A percentile compares a stretch with the other conserved stretches of the same genome.
Conservation (phyloP, 2,797 vertebrate genomes). For the Mormyrus proboscirostris region DNA sequence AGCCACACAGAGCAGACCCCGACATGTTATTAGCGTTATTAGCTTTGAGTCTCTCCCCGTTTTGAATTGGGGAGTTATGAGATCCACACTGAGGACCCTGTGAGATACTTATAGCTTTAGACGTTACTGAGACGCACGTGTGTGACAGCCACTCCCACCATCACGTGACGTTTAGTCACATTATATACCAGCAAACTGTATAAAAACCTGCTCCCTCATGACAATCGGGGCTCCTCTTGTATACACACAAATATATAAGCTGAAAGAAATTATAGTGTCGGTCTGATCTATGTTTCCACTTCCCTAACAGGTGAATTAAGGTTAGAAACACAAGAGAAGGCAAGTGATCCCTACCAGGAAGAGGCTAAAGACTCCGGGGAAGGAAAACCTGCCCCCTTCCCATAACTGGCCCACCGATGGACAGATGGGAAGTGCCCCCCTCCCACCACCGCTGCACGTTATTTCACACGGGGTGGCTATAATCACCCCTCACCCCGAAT, state of each 20-base stretch:
- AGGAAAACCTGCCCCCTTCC: conserved; percentile 1
- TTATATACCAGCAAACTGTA: not conserved
- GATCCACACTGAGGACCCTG: conserved; percentile 24
- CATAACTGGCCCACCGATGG: not conserved
- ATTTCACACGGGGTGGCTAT: not conserved
- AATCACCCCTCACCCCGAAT: not conserved
- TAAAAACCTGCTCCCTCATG: not conserved
- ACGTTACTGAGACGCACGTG: not conserved
- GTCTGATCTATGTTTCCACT: conserved; percentile 9
- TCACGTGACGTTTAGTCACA: not conserved
- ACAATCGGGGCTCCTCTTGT: not conserved
- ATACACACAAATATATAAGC: not conserved
- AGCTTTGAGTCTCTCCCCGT: conserved; percentile 25
- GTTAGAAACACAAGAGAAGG: conserved; percentile 4
- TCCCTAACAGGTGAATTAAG: not conserved
- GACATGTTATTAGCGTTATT: conserved; percentile 24
- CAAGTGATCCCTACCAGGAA: not conserved
- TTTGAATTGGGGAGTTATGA: conserved; percentile 18
- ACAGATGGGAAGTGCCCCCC: not conserved
- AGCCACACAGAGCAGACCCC: not conserved
- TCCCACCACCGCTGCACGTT: not conserved
- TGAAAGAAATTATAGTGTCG: not conserved
- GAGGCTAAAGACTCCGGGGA: not conserved
- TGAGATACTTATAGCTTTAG: not conserved
- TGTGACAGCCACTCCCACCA: not conserved